These are phyloP conservation scores for Nasonia oneida DNA, from an alignment of 2,888 invertebrate species.

Conservation along the genomic window DNA sequence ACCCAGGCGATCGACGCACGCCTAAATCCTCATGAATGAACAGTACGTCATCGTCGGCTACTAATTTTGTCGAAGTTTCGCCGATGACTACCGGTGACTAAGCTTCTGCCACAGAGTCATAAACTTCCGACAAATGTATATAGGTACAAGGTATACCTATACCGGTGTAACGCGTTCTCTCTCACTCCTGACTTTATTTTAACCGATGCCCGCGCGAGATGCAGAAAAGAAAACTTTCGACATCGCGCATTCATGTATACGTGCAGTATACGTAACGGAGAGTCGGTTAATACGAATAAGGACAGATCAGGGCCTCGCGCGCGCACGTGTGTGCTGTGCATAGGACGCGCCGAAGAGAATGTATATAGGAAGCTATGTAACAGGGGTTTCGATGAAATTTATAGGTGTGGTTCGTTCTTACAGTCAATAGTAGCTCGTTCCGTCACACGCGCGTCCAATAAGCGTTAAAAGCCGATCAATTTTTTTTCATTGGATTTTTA, in stretches of 20 bases:
- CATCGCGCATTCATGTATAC: background rate
- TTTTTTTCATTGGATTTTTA: background rate
- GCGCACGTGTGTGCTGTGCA: background rate
- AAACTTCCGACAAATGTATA: background rate
- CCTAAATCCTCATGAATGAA: background rate
- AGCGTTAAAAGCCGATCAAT: background rate
- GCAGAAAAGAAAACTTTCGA: constrained; percentile 2
- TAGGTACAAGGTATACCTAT: background rate
- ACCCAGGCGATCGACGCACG: background rate
- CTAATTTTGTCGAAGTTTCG: constrained; percentile 1
- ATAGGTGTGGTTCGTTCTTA: constrained; percentile 15
- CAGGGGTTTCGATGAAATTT: constrained; percentile 4
- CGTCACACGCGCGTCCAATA: background rate
- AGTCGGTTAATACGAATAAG: background rate
- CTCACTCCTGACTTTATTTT: background rate
- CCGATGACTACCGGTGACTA: constrained; percentile 6
- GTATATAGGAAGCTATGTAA: background rate
- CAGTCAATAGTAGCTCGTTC: background rate
- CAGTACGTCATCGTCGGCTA: background rate
- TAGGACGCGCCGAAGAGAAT: background rate
- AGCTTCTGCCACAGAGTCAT: background rate
- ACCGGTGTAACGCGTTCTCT: background rate
- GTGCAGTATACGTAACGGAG: background rate
- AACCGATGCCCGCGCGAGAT: background rate
- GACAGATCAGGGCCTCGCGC: background rate